Evolutionary conservation across 2,797 vertebrate genomes (phyloP).

Genomic region (Spinibarbus caldwelli): DNA sequence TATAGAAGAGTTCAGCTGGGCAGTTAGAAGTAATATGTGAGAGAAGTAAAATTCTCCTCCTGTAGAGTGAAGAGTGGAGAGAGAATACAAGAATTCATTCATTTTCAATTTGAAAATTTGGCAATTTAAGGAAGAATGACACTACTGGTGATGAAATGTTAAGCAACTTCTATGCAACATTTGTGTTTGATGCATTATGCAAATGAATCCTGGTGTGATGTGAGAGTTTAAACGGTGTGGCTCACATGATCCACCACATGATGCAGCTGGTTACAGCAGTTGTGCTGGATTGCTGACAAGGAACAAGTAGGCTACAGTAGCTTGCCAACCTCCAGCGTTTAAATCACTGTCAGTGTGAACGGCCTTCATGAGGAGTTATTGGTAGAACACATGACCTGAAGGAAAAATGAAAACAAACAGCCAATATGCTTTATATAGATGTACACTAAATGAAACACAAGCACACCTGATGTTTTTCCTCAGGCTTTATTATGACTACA

Average conservation of each 20-base stretch:
- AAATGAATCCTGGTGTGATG: neutral
- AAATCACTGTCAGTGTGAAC: neutral
- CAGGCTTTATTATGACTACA: conserved; percentile 5
- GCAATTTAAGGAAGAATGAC: neutral
- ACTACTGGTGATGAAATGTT: neutral
- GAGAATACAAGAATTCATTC: neutral
- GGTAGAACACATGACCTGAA: neutral
- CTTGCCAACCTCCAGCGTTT: neutral
- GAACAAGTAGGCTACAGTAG: neutral
- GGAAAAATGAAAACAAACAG: conserved; percentile 28
- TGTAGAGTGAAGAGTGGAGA: neutral
- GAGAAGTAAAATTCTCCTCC: neutral
- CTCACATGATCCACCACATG: neutral
- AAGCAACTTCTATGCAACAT: neutral
- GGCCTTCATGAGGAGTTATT: neutral
- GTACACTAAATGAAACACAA: conserved; percentile 21
- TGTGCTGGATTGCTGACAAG: neutral
- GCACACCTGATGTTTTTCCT: conserved; percentile 1
- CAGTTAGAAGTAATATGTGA: neutral
- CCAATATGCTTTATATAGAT: neutral
- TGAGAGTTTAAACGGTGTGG: neutral
- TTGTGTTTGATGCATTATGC: neutral
- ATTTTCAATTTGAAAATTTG: neutral
- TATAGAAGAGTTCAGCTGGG: neutral
- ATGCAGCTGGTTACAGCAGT: neutral